Conservation (phyloP, 1,140 invertebrate genomes). For the Drosophila bifasciata region DNA sequence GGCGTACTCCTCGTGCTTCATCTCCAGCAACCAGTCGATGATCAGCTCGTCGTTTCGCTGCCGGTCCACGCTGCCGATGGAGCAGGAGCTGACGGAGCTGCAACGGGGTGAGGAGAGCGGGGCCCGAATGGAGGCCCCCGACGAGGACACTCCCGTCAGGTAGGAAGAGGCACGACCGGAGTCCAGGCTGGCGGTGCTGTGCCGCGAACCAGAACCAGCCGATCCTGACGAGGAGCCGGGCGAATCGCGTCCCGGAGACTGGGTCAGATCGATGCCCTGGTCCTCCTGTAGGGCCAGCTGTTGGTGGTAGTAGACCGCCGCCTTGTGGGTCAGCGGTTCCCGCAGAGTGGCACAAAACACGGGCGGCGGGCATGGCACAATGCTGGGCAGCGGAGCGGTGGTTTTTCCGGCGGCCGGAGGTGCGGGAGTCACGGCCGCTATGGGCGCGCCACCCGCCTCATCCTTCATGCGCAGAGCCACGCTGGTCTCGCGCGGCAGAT, state of each 20-base stretch:
- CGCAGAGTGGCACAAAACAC: constrained; percentile 76
- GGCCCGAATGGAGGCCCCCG: constrained; percentile 81
- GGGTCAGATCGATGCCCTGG: constrained; percentile 90
- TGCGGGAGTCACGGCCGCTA: constrained; percentile 15
- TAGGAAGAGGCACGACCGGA: constrained; percentile 93
- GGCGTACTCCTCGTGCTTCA: constrained; percentile 98
- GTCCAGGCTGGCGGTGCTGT: constrained; percentile 96
- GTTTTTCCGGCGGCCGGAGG: constrained; percentile 52
- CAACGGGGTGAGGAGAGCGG: constrained; percentile 85
- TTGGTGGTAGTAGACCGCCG: constrained; percentile 90
- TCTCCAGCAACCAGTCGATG: constrained; percentile 96
- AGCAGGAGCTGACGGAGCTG: constrained; percentile 89
- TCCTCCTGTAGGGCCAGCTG: constrained; percentile 90
- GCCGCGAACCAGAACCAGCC: constrained; percentile 90
- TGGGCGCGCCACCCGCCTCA: constrained; percentile 39
- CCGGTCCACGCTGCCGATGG: constrained; percentile 89
- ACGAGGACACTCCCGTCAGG: constrained; percentile 79
- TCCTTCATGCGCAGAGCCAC: constrained; percentile 80
- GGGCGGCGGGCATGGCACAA: constrained; percentile 75
- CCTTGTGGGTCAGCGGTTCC: constrained; percentile 88
- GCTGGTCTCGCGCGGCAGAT: constrained; percentile 79
- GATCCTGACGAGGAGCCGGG: constrained; percentile 94
- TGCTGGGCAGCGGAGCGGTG: constrained; percentile 44
- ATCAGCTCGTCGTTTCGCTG: constrained; percentile 92
- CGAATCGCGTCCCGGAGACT: constrained; percentile 94